phyloP scores from a whole-genome alignment of 2,797 vertebrate species.

The Darevskia mixta region DNA sequence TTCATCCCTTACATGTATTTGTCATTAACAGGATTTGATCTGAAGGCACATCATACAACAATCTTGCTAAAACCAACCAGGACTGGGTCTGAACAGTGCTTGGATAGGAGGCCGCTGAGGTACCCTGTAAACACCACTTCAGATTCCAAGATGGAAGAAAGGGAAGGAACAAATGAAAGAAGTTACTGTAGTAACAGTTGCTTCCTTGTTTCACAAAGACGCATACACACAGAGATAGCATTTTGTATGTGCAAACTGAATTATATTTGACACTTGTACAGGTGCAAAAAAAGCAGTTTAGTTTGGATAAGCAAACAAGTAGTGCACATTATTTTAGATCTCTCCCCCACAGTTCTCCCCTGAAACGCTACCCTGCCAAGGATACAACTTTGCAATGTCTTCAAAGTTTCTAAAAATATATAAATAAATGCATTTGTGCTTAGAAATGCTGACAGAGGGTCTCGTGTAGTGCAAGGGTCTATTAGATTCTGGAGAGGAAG shows the following conservation, averaged over 20 bases:
- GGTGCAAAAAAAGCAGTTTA: neutral
- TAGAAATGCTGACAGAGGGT: neutral
- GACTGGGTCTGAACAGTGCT: neutral
- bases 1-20: neutral
- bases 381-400: neutral
- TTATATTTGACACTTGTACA: conserved; percentile 34
- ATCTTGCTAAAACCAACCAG: neutral
- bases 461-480: no score
- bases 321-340: neutral
- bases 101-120: neutral
- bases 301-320: conserved; percentile 1
- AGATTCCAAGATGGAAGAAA: neutral
- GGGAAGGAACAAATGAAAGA: neutral
- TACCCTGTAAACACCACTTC: neutral
- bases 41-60: no score
- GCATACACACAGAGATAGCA: neutral
- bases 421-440: neutral
- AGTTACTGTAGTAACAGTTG: neutral
- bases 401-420: neutral
- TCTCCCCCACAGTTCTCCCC: neutral
- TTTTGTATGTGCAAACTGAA: conserved; percentile 2
- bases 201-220: neutral
- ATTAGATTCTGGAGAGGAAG: no score
- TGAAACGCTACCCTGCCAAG: neutral
- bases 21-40: neutral